Percentiles rank a stretch among this genome's conserved stretches.
Conservation (phyloP, 2,888 invertebrate species). For the Entomobrya multifasciata region DNA sequence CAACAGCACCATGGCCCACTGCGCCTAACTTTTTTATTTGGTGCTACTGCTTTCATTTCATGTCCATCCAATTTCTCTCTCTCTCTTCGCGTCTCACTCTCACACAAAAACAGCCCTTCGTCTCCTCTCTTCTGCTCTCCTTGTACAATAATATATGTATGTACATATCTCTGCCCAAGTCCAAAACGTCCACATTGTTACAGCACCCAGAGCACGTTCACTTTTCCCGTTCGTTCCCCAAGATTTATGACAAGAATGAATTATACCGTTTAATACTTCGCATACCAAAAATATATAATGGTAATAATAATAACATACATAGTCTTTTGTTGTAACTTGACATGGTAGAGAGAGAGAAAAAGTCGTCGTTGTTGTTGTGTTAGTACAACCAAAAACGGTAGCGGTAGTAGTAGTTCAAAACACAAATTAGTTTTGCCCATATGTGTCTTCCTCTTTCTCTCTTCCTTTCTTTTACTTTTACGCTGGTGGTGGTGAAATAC, state of each 20-base stretch:
- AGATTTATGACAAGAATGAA: slow-evolving; percentile 79
- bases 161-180: slow-evolving; percentile 15
- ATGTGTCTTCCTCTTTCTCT: slow-evolving; percentile 46
- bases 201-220: slow-evolving; percentile 75
- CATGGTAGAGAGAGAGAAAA: too few species aligned
- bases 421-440: slow-evolving; percentile 78
- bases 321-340: not conserved
- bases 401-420: slow-evolving; percentile 66
- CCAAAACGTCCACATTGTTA: slow-evolving; percentile 49
- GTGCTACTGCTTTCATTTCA: slow-evolving; percentile 36
- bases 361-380: slow-evolving; percentile 28
- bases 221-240: slow-evolving; percentile 67
- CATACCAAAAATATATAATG: slow-evolving; percentile 74
- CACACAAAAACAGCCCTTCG: too few species aligned
- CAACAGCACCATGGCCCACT: not conserved
- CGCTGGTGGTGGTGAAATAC: too few species aligned
- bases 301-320: slow-evolving; percentile 30
- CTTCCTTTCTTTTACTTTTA: slow-evolving; percentile 13
- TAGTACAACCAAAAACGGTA: not conserved
- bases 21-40: slow-evolving; percentile 9
- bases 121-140: too few species aligned
- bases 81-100: not conserved
- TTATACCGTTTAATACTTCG: slow-evolving; percentile 79
- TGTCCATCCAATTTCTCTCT: slow-evolving; percentile 51
- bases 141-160: too few species aligned